Percentiles rank a stretch among this genome's conserved stretches.
These are phyloP conservation scores for Epirrhoe tristata DNA, from an alignment of 2,888 invertebrate genomes.

Conservation along the genomic window DNA sequence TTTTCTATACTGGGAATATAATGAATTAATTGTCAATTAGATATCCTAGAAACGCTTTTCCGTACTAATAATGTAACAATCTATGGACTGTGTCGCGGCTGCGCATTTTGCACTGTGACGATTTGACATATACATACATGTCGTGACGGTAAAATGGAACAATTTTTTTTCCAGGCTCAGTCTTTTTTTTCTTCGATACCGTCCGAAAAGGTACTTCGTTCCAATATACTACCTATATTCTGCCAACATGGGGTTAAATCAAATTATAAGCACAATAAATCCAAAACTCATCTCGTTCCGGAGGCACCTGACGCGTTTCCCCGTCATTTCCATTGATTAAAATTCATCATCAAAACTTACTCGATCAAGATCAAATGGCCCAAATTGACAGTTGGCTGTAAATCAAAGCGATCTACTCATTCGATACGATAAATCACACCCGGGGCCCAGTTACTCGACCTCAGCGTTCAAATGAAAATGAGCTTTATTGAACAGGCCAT, in stretches of 20 bases:
- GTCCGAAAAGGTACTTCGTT: no score
- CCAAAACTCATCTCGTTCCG: not conserved
- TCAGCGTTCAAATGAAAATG: not conserved
- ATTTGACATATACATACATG: no score
- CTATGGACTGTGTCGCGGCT: no score
- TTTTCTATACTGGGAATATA: no score
- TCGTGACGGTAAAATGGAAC: no score
- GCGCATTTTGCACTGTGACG: no score
- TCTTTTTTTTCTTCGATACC: no score
- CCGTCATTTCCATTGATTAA: slow-evolving; percentile 8
- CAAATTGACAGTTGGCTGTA: slow-evolving; percentile 21
- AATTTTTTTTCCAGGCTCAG: no score
- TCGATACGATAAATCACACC: slow-evolving; percentile 21
- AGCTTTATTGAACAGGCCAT: slow-evolving; percentile 1
- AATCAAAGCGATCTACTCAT: slow-evolving; percentile 20
- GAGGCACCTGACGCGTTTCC: not conserved
- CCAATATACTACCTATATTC: no score
- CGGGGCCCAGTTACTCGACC: not conserved
- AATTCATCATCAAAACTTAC: slow-evolving; percentile 22
- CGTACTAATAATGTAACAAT: no score
- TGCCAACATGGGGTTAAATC: not conserved
- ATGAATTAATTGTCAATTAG: no score
- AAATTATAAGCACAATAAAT: not conserved
- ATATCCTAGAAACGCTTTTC: no score
- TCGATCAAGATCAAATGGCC: slow-evolving; percentile 20